A percentile compares a stretch with the other conserved stretches of the same genome.
Evolutionary conservation across 2,113 vertebrate genomes (phyloP).

Genomic region (Baryphthengus martii): DNA sequence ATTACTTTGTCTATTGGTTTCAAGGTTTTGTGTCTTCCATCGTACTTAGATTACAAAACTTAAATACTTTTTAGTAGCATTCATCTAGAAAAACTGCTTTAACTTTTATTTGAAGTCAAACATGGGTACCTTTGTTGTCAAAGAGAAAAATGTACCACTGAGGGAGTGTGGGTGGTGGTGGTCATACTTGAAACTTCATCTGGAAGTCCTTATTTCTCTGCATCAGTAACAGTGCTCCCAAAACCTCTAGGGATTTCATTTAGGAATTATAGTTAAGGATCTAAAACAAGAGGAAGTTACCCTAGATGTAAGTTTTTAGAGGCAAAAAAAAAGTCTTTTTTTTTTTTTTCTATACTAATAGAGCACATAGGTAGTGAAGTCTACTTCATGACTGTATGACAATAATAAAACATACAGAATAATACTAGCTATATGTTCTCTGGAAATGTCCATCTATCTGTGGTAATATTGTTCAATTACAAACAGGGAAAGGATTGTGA

Average conservation of each 20-base stretch:
- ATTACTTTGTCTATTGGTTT: background rate
- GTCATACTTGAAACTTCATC: background rate
- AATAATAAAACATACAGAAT: background rate
- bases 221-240: background rate
- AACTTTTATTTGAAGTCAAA: background rate
- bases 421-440: background rate
- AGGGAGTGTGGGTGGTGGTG: accelerated
- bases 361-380: background rate
- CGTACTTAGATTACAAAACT: background rate
- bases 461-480: background rate
- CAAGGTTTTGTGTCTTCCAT: background rate
- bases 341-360: background rate
- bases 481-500: background rate
- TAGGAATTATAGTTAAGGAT: background rate
- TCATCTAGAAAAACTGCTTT: background rate
- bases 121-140: background rate
- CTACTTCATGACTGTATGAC: background rate
- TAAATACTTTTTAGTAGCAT: background rate
- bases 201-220: background rate
- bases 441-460: background rate
- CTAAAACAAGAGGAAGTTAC: background rate
- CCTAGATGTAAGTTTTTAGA: background rate
- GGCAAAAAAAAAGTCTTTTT: background rate
- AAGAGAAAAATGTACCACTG: background rate
- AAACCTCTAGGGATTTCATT: background rate